These are phyloP conservation scores for Melipona beecheii DNA, from an alignment of 2,888 invertebrate species.

Conservation along the genomic window DNA sequence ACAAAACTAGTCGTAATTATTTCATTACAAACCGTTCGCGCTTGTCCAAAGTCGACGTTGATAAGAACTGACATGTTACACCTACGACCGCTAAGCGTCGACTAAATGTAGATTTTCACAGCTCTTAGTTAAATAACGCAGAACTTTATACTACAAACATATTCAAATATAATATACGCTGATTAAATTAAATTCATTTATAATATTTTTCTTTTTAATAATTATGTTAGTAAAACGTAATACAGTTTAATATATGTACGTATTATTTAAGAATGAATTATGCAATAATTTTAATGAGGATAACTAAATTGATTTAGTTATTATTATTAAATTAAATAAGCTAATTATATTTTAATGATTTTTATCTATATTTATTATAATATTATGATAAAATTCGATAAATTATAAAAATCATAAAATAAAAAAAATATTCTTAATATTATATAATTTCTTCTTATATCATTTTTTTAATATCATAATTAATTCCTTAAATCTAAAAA, in stretches of 20 bases:
- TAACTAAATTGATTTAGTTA: too few species aligned
- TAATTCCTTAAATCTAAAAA: neutral
- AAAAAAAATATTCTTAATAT: too few species aligned
- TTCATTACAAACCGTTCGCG: conserved; percentile 41
- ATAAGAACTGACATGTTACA: conserved; percentile 42
- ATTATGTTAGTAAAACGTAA: too few species aligned
- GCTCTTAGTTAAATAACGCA: conserved; percentile 9
- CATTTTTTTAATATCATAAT: neutral
- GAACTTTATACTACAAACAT: neutral
- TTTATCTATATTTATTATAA: neutral
- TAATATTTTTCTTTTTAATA: neutral
- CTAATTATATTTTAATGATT: neutral
- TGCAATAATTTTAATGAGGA: neutral
- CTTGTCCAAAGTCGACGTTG: conserved; percentile 33
- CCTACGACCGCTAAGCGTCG: conserved; percentile 21
- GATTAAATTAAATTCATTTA: neutral
- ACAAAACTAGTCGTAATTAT: conserved; percentile 40
- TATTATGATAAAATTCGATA: neutral
- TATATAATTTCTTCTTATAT: too few species aligned
- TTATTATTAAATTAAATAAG: neutral
- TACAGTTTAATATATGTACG: too few species aligned
- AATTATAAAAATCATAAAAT: neutral
- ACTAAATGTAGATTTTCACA: conserved; percentile 32
- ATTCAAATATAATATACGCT: neutral
- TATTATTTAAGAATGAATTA: neutral